Percentiles rank a stretch among this genome's conserved stretches.
Conservation (phyloP, 2,797 vertebrate genomes). For the Pseudomugil tenellus region DNA sequence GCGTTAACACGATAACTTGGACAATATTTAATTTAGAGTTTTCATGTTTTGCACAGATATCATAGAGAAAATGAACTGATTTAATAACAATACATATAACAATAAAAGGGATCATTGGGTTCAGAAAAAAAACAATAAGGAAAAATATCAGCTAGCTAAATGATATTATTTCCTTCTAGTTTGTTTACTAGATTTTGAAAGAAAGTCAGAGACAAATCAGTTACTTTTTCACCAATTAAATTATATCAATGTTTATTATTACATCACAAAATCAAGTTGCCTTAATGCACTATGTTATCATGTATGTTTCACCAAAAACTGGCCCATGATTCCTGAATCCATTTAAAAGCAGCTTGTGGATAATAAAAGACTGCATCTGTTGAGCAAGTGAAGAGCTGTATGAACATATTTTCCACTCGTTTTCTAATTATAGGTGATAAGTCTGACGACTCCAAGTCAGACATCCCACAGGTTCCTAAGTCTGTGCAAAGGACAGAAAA, state of each 20-base stretch:
- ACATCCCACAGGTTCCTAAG: neutral
- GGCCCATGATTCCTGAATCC: neutral
- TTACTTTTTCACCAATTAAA: neutral
- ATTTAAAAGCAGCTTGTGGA: neutral
- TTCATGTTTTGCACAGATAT: too few relatives aligned
- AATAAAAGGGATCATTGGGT: too few relatives aligned
- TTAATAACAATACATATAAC: too few relatives aligned
- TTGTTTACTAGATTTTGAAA: too few relatives aligned
- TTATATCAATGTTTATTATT: neutral
- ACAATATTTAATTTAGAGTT: too few relatives aligned
- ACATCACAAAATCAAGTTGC: neutral
- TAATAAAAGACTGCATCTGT: neutral
- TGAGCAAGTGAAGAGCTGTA: neutral
- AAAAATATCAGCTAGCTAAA: too few relatives aligned
- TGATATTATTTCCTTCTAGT: too few relatives aligned
- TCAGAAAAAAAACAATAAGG: too few relatives aligned
- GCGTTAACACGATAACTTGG: too few relatives aligned
- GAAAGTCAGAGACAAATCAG: neutral
- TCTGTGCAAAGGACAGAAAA: conserved; percentile 26
- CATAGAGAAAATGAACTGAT: too few relatives aligned
- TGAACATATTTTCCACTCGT: neutral
- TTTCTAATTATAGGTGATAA: fast-evolving
- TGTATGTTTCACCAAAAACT: neutral
- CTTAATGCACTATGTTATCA: too few relatives aligned
- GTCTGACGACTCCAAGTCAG: fast-evolving